phyloP scores from a whole-genome alignment of 1,140 invertebrate species.

The Forficula auricularia region DNA sequence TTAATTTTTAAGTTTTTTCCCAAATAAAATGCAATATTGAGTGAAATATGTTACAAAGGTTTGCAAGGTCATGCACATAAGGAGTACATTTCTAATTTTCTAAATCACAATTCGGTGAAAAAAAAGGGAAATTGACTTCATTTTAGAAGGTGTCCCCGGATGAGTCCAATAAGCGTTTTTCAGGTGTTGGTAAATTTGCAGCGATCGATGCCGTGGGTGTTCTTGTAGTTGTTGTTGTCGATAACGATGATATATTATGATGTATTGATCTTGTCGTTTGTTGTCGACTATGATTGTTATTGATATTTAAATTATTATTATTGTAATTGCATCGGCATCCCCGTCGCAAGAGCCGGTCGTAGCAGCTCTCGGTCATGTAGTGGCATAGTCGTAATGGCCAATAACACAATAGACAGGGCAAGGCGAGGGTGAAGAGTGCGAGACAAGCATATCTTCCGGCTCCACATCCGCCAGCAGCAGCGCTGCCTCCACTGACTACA shows the following conservation, averaged over 20 bases:
- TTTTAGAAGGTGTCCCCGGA: slow-evolving; percentile 24
- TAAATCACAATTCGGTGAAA: too few species aligned
- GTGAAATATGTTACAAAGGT: too few species aligned
- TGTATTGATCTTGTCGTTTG: not conserved
- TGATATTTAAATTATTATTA: slow-evolving; percentile 1
- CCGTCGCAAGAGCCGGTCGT: slow-evolving; percentile 54
- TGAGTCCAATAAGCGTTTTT: slow-evolving; percentile 35
- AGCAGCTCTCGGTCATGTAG: slow-evolving; percentile 56
- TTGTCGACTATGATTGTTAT: slow-evolving; percentile 8
- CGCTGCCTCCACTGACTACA: too few species aligned
- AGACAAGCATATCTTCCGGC: slow-evolving; percentile 77
- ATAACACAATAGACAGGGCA: slow-evolving; percentile 81
- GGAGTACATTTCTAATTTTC: too few species aligned
- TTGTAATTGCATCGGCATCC: slow-evolving; percentile 36
- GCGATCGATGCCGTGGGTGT: slow-evolving; percentile 28
- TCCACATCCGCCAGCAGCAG: slow-evolving; percentile 54
- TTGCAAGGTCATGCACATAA: too few species aligned
- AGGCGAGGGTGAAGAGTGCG: slow-evolving; percentile 50
- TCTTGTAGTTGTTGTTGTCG: not conserved
- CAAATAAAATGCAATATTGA: too few species aligned
- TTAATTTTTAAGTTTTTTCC: too few species aligned
- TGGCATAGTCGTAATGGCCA: slow-evolving; percentile 74
- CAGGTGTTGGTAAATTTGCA: slow-evolving; percentile 26
- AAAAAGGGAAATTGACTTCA: slow-evolving; percentile 25
- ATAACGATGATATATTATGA: slow-evolving; percentile 1